Evolutionary conservation across 2,797 vertebrate genomes (phyloP).

Genomic region (Sebastiscus tertius): DNA sequence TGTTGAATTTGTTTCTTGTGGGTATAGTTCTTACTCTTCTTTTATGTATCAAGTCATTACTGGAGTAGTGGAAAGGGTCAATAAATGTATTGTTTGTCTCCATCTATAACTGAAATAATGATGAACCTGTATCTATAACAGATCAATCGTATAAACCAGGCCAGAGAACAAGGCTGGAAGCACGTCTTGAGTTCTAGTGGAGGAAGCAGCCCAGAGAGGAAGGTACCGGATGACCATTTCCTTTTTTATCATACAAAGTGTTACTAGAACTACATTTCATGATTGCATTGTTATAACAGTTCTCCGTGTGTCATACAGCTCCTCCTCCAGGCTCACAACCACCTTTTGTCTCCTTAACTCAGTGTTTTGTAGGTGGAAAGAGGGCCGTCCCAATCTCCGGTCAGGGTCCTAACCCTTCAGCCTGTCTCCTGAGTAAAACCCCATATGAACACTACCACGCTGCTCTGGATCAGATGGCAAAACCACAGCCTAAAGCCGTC

Average conservation of each 20-base stretch:
- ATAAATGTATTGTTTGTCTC: not conserved
- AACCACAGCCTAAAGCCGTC: slow-evolving; percentile 67
- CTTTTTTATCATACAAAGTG: not conserved
- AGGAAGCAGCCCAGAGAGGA: slow-evolving; percentile 85
- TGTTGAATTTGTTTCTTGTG: not conserved
- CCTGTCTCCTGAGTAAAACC: slow-evolving; percentile 71
- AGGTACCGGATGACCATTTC: slow-evolving; percentile 62
- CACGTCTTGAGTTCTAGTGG: slow-evolving; percentile 92
- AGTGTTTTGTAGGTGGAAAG: slow-evolving; percentile 85
- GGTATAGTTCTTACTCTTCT: not conserved
- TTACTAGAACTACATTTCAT: not conserved
- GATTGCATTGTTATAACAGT: not conserved
- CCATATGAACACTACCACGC: slow-evolving; percentile 87
- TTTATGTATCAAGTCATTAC: not conserved
- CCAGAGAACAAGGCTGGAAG: slow-evolving; percentile 97
- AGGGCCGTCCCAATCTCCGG: slow-evolving; percentile 60
- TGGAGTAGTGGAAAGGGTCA: not conserved
- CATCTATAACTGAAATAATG: not conserved
- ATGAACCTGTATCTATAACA: slow-evolving; percentile 47
- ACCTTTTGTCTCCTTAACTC: slow-evolving; percentile 15
- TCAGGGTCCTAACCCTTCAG: slow-evolving; percentile 33
- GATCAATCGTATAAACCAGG: slow-evolving; percentile 95
- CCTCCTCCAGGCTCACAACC: not conserved
- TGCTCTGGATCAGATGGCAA: slow-evolving; percentile 87
- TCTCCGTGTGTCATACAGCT: not conserved